These are phyloP conservation scores for Mythimna albipuncta DNA, from an alignment of 2,888 invertebrate species.

Conservation along the genomic window DNA sequence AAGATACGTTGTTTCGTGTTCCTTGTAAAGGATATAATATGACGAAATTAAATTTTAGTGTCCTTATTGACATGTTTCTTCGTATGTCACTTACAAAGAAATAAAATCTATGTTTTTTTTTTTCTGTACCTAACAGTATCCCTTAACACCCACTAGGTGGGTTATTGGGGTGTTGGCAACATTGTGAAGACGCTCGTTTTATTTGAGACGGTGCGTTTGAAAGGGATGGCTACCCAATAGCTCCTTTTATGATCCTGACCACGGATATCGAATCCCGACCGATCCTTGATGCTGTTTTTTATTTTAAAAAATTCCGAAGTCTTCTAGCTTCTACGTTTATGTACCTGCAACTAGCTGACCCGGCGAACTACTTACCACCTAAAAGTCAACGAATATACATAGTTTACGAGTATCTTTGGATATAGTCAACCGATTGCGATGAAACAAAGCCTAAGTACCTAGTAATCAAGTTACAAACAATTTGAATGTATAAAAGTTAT, in stretches of 20 bases:
- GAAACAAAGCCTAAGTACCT: too few species aligned
- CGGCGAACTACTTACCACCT: too few species aligned
- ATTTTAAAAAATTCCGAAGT: too few species aligned
- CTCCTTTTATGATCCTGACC: constrained; percentile 39
- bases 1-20: constrained; percentile 69
- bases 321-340: too few species aligned
- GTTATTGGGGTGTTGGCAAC: constrained; percentile 63
- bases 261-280: too few species aligned
- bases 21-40: constrained; percentile 80
- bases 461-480: too few species aligned
- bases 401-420: too few species aligned
- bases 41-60: constrained; percentile 82
- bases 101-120: constrained; percentile 57
- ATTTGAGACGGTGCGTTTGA: constrained; percentile 48
- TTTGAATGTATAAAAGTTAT: too few species aligned
- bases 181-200: constrained; percentile 50
- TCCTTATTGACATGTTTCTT: constrained; percentile 69
- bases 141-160: constrained; percentile 60
- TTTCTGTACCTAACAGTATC: constrained; percentile 43
- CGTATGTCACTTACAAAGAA: constrained; percentile 61
- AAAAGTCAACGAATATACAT: too few species aligned
- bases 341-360: too few species aligned
- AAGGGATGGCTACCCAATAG: constrained; percentile 37
- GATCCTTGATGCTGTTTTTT: too few species aligned
- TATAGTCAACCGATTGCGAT: too few species aligned